Evolutionary conservation across 2,888 invertebrate species (phyloP).

Genomic region (Ganaspis brasiliensis): DNA sequence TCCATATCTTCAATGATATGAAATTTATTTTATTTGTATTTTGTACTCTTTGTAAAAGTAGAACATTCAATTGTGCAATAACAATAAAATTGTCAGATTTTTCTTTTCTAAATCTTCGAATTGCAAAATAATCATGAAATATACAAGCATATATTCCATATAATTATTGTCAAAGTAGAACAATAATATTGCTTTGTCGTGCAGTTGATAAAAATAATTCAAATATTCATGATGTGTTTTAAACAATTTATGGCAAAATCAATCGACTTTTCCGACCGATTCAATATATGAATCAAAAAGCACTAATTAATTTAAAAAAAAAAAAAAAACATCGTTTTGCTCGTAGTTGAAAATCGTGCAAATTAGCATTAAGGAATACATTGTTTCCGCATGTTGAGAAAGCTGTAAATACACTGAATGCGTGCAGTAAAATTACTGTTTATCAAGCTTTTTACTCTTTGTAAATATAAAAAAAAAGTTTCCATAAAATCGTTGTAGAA

Average conservation of each 20-base stretch:
- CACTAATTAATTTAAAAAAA: not conserved
- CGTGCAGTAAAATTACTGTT: slow-evolving; percentile 6
- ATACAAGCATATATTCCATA: too few relatives aligned
- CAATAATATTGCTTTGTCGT: not conserved
- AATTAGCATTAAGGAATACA: not conserved
- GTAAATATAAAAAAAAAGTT: slow-evolving; percentile 22
- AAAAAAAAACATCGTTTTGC: not conserved
- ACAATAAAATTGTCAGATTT: too few relatives aligned
- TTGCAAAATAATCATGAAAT: not conserved
- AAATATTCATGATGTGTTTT: slow-evolving; percentile 6
- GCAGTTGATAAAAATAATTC: slow-evolving; percentile 12
- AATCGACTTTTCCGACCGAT: not conserved
- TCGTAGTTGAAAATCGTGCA: not conserved
- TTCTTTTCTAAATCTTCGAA: not conserved
- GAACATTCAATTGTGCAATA: too few relatives aligned
- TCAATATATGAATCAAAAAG: too few relatives aligned
- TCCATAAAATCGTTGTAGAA: slow-evolving; percentile 30
- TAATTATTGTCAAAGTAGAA: not conserved
- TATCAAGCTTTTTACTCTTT: slow-evolving; percentile 36
- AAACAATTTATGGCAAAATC: not conserved
- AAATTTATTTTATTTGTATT: too few relatives aligned
- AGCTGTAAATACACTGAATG: slow-evolving; percentile 1
- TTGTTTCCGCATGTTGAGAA: not conserved
- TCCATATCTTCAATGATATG: too few relatives aligned
- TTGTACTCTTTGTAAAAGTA: too few relatives aligned